phyloP scores from a whole-genome alignment of 2,113 vertebrate genomes.

The Dolichallabes microphthalmus region DNA sequence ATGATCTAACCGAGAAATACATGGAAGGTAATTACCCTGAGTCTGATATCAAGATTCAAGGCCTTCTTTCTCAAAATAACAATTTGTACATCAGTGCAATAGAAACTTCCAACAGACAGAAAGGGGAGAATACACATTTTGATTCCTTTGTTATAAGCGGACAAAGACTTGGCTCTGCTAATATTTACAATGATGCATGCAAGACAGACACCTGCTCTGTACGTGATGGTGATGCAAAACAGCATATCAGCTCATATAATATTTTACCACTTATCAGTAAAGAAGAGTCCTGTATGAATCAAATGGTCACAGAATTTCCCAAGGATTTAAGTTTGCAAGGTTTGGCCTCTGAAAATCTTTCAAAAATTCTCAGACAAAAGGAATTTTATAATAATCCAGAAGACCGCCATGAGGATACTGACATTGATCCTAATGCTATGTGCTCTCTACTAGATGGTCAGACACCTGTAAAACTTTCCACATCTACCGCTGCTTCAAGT shows the following conservation, averaged over 20 bases:
- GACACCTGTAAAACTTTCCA: background rate
- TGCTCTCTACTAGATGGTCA: slow-evolving; percentile 10
- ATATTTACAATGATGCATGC: background rate
- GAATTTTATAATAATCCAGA: background rate
- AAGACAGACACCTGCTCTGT: background rate
- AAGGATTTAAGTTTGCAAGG: background rate
- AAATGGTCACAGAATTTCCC: background rate
- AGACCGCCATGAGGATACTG: background rate
- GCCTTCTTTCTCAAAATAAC: background rate
- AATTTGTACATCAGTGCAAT: background rate
- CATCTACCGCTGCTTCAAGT: background rate
- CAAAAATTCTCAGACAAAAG: background rate
- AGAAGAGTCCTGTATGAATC: background rate
- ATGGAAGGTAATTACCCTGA: background rate
- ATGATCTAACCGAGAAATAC: background rate
- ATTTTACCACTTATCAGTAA: background rate
- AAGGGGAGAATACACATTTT: background rate
- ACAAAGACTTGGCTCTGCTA: background rate
- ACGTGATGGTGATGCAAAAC: background rate
- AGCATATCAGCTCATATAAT: background rate
- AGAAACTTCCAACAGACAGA: background rate
- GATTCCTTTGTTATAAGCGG: background rate
- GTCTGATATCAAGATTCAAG: background rate
- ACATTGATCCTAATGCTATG: background rate
- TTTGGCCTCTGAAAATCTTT: background rate